phyloP scores from a whole-genome alignment of 2,888 invertebrate species.

The Agriopis leucophaearia region DNA sequence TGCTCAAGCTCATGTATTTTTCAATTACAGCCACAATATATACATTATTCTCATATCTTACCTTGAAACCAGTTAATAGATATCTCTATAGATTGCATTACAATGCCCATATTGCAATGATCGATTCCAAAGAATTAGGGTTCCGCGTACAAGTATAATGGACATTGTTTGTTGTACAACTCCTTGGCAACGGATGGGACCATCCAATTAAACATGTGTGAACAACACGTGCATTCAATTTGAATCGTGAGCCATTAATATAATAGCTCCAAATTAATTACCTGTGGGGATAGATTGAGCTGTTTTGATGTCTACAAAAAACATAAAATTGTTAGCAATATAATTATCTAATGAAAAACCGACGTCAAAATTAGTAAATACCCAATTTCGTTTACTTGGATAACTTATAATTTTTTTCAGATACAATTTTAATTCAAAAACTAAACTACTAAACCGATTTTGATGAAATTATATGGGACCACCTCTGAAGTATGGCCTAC shows the following conservation, averaged over 20 bases:
- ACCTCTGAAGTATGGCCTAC: no score
- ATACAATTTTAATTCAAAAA: no score
- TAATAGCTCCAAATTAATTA: conserved; percentile 43
- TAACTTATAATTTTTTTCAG: no score
- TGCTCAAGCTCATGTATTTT: conserved; percentile 33
- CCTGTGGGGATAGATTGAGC: conserved; percentile 25
- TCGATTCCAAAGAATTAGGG: conserved; percentile 59
- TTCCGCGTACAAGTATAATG: conserved; percentile 42
- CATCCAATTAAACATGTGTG: conserved; percentile 51
- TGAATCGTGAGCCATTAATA: conserved; percentile 39
- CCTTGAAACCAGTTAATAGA: conserved; percentile 48
- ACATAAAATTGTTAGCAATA: conserved; percentile 24
- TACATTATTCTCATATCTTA: conserved; percentile 34
- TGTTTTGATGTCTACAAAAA: conserved; percentile 26
- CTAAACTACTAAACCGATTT: no score
- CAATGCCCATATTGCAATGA: conserved; percentile 58
- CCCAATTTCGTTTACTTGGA: no score
- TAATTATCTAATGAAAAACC: no score
- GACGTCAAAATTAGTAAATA: no score
- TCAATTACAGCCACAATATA: conserved; percentile 32
- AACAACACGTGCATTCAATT: conserved; percentile 44
- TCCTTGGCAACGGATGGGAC: conserved; percentile 53
- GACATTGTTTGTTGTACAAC: conserved; percentile 57
- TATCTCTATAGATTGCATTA: conserved; percentile 47
- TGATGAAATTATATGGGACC: no score